Evolutionary conservation across 2,797 vertebrate species (phyloP).

Genomic region (Dicrostonyx torquatus): DNA sequence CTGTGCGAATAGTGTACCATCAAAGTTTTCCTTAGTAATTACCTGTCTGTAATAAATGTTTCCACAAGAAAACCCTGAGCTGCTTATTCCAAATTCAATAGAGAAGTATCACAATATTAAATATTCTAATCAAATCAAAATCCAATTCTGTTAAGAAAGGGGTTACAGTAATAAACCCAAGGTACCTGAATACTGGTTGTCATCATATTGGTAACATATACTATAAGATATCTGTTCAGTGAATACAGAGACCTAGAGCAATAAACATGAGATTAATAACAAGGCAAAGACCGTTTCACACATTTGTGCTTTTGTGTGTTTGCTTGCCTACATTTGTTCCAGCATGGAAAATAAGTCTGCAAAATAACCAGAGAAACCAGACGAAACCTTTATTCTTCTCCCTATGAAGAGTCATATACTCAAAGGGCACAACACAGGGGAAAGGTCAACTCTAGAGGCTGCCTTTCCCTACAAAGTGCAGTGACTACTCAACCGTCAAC

Average conservation of each 20-base stretch:
- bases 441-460: neutral
- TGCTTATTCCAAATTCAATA: conserved; percentile 29
- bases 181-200: neutral
- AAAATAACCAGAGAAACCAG: neutral
- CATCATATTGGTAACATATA: neutral
- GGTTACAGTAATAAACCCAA: neutral
- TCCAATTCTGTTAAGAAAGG: neutral
- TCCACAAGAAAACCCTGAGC: conserved; percentile 34
- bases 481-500: neutral
- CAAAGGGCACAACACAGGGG: neutral
- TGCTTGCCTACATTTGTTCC: neutral
- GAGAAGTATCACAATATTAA: neutral
- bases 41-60: conserved; percentile 21
- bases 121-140: conserved; percentile 34
- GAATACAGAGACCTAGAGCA: neutral
- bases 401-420: neutral
- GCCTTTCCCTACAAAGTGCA: neutral
- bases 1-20: conserved; percentile 5
- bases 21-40: conserved; percentile 45
- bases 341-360: neutral
- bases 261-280: neutral
- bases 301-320: neutral
- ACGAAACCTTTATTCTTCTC: neutral
- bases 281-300: neutral
- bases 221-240: conserved; percentile 2